A percentile compares a stretch with the other conserved stretches of the same genome.
Evolutionary conservation across 23 tunicate species (phyloP).

Genomic region (Trididemnum miniatum): DNA sequence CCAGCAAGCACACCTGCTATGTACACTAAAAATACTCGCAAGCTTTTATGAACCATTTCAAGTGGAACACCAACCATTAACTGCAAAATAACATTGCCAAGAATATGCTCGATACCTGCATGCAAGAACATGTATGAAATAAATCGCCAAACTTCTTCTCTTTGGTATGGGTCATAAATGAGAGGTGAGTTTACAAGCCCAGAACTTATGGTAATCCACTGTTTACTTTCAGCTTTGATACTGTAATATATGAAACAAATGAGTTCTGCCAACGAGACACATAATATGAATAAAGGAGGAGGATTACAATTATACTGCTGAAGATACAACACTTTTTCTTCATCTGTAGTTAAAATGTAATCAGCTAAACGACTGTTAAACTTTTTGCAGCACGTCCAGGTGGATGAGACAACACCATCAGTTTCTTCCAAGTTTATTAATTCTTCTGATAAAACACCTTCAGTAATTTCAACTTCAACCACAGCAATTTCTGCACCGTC

Average conservation of each 20-base stretch:
- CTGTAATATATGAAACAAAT: conserved; percentile 73
- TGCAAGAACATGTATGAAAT: conserved; percentile 81
- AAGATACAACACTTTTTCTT: conserved; percentile 65
- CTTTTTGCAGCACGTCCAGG: conserved; percentile 39
- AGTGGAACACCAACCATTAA: conserved; percentile 77
- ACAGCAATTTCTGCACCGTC: no score
- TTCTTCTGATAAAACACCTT: not conserved
- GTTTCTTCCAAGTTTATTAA: not conserved
- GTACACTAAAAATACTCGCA: conserved; percentile 69
- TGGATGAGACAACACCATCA: not conserved
- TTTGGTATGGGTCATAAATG: conserved; percentile 71
- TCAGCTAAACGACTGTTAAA: conserved; percentile 52
- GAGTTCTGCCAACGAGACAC: conserved; percentile 69
- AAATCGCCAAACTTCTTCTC: conserved; percentile 91
- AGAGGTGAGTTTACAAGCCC: conserved; percentile 54
- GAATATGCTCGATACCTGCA: conserved; percentile 92
- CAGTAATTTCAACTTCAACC: not conserved
- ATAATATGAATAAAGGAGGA: conserved; percentile 80
- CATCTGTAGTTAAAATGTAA: conserved; percentile 70
- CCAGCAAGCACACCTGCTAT: conserved; percentile 89
- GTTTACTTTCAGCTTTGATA: conserved; percentile 61
- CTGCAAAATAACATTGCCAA: conserved; percentile 87
- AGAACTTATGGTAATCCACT: conserved; percentile 72
- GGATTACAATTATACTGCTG: conserved; percentile 83
- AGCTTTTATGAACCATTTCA: conserved; percentile 88